Evolutionary conservation across 2,888 invertebrate species (phyloP).

Genomic region (Petrophora chlorosata): DNA sequence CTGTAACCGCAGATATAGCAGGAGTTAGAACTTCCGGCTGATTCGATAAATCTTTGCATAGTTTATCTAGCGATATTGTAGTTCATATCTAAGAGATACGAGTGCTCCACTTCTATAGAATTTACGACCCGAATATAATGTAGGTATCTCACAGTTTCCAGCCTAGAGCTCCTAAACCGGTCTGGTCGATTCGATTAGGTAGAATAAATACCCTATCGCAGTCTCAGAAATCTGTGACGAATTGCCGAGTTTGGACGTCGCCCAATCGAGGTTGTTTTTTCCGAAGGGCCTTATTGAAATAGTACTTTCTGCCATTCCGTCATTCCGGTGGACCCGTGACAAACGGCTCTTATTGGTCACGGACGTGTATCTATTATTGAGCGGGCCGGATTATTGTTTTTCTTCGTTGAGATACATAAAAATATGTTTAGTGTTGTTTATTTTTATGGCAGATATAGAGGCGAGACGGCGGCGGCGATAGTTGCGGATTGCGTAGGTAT

Average conservation of each 20-base stretch:
- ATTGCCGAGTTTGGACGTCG: constrained; percentile 55
- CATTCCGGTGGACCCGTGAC: constrained; percentile 32
- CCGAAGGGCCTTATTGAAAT: constrained; percentile 50
- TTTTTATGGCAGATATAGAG: constrained; percentile 16
- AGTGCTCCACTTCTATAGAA: background rate
- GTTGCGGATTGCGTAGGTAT: background rate
- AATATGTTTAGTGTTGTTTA: constrained; percentile 17
- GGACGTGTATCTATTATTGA: constrained; percentile 32
- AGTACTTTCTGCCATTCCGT: constrained; percentile 27
- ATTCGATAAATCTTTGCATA: too few relatives aligned
- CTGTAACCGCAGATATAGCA: too few relatives aligned
- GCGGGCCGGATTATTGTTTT: constrained; percentile 34
- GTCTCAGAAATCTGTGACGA: constrained; percentile 29
- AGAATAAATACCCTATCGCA: constrained; percentile 29
- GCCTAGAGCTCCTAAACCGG: constrained; percentile 10
- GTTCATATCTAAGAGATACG: too few relatives aligned
- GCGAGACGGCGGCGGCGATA: background rate
- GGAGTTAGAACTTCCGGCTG: too few relatives aligned
- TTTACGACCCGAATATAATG: constrained; percentile 6
- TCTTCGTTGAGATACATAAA: constrained; percentile 21
- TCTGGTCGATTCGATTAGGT: constrained; percentile 32
- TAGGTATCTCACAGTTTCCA: constrained; percentile 11
- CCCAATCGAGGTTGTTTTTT: constrained; percentile 57
- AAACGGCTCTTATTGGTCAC: constrained; percentile 49
- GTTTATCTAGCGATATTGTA: too few relatives aligned